Percentiles rank a stretch among this genome's conserved stretches.
These are phyloP conservation scores for Typhlichthys eigenmanni DNA, from an alignment of 2,797 vertebrate genomes.

Conservation along the genomic window DNA sequence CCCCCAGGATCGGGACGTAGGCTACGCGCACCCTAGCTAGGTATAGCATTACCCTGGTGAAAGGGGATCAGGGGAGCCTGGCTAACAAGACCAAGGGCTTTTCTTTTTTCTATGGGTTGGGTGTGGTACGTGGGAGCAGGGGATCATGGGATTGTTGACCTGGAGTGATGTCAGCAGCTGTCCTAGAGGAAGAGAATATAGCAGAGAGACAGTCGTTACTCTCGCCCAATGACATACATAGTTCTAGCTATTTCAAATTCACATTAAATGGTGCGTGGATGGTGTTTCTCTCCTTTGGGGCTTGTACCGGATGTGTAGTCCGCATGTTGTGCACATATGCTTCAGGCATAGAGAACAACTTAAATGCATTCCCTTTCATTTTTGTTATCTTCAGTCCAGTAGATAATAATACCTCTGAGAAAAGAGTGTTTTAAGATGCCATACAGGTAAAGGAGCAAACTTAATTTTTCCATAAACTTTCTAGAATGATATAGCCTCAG, in stretches of 20 bases:
- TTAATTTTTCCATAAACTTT: conserved; percentile 9
- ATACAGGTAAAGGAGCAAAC: conserved; percentile 15
- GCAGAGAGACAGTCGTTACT: conserved; percentile 34
- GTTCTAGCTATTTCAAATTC: conserved; percentile 49
- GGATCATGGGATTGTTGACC: conserved; percentile 72
- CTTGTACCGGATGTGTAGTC: not conserved
- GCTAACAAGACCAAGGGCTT: conserved; percentile 62
- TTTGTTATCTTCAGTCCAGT: conserved; percentile 20
- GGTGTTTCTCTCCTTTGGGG: conserved; percentile 5
- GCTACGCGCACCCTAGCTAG: conserved; percentile 47
- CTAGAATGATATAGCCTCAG: not conserved
- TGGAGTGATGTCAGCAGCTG: conserved; percentile 71
- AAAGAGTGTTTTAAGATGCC: conserved; percentile 37
- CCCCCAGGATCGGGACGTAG: conserved; percentile 27
- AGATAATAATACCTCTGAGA: conserved; percentile 34
- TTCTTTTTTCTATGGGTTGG: conserved; percentile 65
- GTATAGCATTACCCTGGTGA: conserved; percentile 68
- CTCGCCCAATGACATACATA: conserved; percentile 36
- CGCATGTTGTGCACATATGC: conserved; percentile 9
- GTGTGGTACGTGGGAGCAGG: conserved; percentile 64
- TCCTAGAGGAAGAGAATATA: conserved; percentile 47
- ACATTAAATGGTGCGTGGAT: too few species aligned
- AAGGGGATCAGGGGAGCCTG: conserved; percentile 60
- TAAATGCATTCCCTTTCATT: conserved; percentile 7
- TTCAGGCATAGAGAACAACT: conserved; percentile 8